These are phyloP conservation scores for Acleris literana DNA, from an alignment of 2,888 invertebrate genomes.

Conservation along the genomic window DNA sequence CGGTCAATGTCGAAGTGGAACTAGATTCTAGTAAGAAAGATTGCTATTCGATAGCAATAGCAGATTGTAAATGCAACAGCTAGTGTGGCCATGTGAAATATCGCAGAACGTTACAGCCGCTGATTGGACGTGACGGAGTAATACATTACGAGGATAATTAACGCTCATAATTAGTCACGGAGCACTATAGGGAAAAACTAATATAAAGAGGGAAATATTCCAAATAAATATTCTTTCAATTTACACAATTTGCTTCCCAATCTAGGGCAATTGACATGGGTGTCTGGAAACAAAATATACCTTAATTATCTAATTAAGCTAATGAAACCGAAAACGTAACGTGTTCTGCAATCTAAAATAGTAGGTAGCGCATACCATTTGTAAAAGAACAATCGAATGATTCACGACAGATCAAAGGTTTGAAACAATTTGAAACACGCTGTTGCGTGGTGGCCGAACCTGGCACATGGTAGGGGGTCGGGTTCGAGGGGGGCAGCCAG, in stretches of 20 bases:
- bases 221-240: too few species aligned
- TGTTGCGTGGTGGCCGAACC: conserved; percentile 78
- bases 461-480: conserved; percentile 92
- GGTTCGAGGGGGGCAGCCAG: conserved; percentile 92
- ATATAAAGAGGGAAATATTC: conserved; percentile 2
- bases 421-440: conserved; percentile 30
- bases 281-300: not conserved
- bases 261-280: too few species aligned
- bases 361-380: conserved; percentile 32
- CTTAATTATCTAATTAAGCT: not conserved
- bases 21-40: conserved; percentile 61
- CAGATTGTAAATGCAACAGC: conserved; percentile 2
- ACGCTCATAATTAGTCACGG: conserved; percentile 38
- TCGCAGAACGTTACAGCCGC: conserved; percentile 26
- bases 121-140: conserved; percentile 28
- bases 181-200: conserved; percentile 22
- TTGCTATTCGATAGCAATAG: conserved; percentile 40
- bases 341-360: conserved; percentile 22
- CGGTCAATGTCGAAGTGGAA: conserved; percentile 74
- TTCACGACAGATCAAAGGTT: conserved; percentile 35
- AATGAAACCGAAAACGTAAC: conserved; percentile 7
- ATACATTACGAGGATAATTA: conserved; percentile 38
- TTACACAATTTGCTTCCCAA: too few species aligned
- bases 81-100: not conserved
- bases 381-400: conserved; percentile 37